Conservation (phyloP, 1,140 invertebrate genomes). For the Nephila pilipes region DNA sequence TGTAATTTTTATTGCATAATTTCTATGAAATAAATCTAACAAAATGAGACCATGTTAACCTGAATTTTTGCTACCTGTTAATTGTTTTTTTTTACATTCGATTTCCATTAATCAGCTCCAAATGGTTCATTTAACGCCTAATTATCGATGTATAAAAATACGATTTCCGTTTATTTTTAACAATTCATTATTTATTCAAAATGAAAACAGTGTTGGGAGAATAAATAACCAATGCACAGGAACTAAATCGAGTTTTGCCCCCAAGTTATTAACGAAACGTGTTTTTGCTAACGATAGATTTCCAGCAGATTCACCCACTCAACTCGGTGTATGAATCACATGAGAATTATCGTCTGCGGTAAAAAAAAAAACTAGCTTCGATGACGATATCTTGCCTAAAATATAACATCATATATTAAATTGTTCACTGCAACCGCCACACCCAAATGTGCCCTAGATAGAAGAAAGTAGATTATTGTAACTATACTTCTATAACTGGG, state of each 20-base stretch:
- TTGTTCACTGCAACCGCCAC: slow-evolving; percentile 33
- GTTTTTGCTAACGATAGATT: neutral
- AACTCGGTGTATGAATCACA: neutral
- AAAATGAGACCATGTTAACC: too few relatives aligned
- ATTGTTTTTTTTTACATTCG: too few relatives aligned
- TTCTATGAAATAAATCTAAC: too few relatives aligned
- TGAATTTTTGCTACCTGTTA: too few relatives aligned
- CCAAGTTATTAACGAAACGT: neutral
- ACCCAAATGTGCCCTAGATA: slow-evolving; percentile 46
- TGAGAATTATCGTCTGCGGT: slow-evolving; percentile 30
- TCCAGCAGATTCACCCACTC: slow-evolving; percentile 42
- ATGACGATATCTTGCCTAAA: slow-evolving; percentile 28
- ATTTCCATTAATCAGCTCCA: neutral
- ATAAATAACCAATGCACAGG: neutral
- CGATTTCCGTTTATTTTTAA: neutral
- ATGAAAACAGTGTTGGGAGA: neutral
- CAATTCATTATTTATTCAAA: neutral
- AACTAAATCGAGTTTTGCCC: neutral
- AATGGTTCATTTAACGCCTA: neutral
- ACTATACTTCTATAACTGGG: slow-evolving; percentile 57
- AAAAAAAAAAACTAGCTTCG: slow-evolving; percentile 9
- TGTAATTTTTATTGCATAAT: too few relatives aligned
- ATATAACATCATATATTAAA: slow-evolving; percentile 2
- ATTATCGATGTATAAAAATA: neutral
- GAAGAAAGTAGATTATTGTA: slow-evolving; percentile 57